Evolutionary conservation across 2,113 vertebrate genomes (phyloP).

Genomic region (Bagarius yarrelli): DNA sequence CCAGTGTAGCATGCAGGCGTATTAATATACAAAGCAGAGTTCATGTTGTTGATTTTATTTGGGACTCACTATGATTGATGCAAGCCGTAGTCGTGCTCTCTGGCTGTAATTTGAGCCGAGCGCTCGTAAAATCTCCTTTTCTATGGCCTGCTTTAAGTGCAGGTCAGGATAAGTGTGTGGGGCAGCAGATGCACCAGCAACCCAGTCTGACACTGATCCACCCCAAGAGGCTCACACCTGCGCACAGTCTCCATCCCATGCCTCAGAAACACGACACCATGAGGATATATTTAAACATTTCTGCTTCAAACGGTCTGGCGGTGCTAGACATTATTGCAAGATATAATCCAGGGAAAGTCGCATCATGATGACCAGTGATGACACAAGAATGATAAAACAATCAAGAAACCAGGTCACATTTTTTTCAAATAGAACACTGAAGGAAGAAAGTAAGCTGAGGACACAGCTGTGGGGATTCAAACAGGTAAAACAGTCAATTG

Average conservation of each 20-base stretch:
- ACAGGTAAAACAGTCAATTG: background rate
- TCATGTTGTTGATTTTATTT: constrained; percentile 30
- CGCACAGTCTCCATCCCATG: constrained; percentile 1
- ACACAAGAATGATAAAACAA: background rate
- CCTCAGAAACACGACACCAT: constrained; percentile 24
- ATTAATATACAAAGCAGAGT: constrained; percentile 13
- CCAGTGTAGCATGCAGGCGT: background rate
- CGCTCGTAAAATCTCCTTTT: constrained; percentile 36
- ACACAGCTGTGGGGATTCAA: background rate
- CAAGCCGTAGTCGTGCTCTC: background rate
- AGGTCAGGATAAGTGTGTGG: constrained; percentile 7
- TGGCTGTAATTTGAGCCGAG: constrained; percentile 30
- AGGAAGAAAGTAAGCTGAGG: background rate
- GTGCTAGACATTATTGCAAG: background rate
- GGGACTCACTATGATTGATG: constrained; percentile 31
- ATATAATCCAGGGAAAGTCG: background rate
- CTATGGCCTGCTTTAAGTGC: constrained; percentile 1
- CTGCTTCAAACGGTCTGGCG: background rate
- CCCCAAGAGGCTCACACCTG: constrained; percentile 24
- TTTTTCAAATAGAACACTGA: background rate
- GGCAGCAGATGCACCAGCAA: constrained; percentile 25
- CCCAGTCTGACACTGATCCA: constrained; percentile 19
- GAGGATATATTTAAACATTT: constrained; percentile 23
- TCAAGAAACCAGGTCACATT: background rate
- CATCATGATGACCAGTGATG: background rate